phyloP scores from a whole-genome alignment of 64 coral and sea anemone genomes.

The Pocillopora verrucosa region DNA sequence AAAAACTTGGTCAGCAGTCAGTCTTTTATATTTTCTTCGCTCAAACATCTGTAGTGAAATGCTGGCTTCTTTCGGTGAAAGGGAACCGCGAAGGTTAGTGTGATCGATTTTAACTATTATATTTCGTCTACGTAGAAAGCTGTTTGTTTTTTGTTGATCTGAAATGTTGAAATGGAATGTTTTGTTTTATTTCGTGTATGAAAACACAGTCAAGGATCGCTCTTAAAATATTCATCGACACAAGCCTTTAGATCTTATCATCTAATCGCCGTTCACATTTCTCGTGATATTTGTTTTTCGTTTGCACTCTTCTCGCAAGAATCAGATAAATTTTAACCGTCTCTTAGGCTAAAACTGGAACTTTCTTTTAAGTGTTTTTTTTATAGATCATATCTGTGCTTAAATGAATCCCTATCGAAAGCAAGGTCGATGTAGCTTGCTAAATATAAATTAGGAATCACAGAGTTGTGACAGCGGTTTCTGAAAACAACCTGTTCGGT shows the following conservation, averaged over 20 bases:
- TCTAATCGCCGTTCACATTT: background rate
- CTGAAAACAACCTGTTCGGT: background rate
- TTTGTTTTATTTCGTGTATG: background rate
- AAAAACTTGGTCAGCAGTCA: conserved; percentile 2
- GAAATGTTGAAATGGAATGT: too few relatives aligned
- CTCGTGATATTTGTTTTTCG: background rate
- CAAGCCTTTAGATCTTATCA: background rate
- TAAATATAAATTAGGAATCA: too few relatives aligned
- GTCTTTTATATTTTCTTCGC: background rate
- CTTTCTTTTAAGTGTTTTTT: too few relatives aligned
- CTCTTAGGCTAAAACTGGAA: too few relatives aligned
- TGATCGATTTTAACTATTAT: background rate
- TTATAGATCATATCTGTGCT: too few relatives aligned
- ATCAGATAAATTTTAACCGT: too few relatives aligned
- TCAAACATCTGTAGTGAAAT: background rate
- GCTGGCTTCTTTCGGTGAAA: conserved; percentile 33
- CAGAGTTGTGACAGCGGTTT: too few relatives aligned
- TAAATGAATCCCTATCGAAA: too few relatives aligned
- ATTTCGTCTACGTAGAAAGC: background rate
- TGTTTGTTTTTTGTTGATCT: background rate
- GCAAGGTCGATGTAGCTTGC: too few relatives aligned
- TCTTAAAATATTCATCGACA: background rate
- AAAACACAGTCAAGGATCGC: background rate
- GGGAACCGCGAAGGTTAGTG: conserved; percentile 20
- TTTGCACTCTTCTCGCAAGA: background rate